Evolutionary conservation across 2,113 vertebrate genomes (phyloP).

Genomic region (Pleuronectes platessa): DNA sequence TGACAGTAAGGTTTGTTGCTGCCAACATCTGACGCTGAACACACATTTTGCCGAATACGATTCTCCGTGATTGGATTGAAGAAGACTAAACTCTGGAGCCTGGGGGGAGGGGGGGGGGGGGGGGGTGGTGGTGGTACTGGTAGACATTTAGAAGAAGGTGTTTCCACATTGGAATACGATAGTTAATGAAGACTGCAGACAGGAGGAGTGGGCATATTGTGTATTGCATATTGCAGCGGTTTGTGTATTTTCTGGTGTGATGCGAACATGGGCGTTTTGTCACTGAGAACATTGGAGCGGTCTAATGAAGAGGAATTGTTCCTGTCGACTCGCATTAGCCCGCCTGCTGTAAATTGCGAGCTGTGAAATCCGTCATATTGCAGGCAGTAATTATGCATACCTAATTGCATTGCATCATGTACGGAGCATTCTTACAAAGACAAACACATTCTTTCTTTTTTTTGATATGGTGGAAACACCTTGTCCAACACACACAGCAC

Average conservation of each 20-base stretch:
- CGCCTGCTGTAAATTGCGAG: slow-evolving; percentile 53
- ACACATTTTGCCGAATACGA: too few relatives aligned
- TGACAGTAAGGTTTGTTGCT: too few relatives aligned
- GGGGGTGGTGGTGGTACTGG: too few relatives aligned
- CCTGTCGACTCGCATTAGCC: slow-evolving; percentile 69
- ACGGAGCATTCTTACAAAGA: slow-evolving; percentile 56
- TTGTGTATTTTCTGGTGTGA: slow-evolving; percentile 13
- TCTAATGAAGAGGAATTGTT: slow-evolving; percentile 81
- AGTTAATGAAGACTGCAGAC: slow-evolving; percentile 48
- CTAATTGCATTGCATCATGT: slow-evolving; percentile 75
- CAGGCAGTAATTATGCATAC: slow-evolving; percentile 76
- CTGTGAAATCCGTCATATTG: slow-evolving; percentile 79
- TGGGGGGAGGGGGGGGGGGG: too few relatives aligned
- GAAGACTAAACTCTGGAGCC: too few relatives aligned
- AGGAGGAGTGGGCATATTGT: too few relatives aligned
- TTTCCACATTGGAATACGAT: neutral
- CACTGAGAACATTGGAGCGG: slow-evolving; percentile 38
- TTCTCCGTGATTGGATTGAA: too few relatives aligned
- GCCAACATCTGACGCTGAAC: too few relatives aligned
- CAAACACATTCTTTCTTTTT: slow-evolving; percentile 60
- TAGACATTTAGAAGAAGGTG: neutral
- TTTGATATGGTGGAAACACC: slow-evolving; percentile 32
- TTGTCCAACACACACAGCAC: slow-evolving; percentile 32
- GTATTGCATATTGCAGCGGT: neutral
- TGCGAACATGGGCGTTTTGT: slow-evolving; percentile 34